Evolutionary conservation across 2,797 vertebrate species (phyloP), one percentile per base, ranked within the genome.

Genomic region (Halcyon badia): DNA sequence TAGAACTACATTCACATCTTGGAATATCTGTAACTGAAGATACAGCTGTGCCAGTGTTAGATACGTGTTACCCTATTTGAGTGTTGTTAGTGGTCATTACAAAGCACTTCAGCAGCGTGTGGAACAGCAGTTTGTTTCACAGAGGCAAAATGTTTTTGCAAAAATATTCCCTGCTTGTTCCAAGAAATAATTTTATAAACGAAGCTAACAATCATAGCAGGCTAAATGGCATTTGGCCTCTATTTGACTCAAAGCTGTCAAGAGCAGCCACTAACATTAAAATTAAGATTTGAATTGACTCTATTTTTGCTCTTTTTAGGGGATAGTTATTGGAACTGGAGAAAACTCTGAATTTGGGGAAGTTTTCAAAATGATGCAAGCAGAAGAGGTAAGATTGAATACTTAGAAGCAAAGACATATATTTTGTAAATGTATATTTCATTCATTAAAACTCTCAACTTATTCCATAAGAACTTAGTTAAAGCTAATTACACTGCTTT

Each of bases 291-390:
- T 52, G 6, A 75, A 57, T 66, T 82, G 14, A 4, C 18, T 90
- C 51, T 83, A 39, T 87, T 87, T 57, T 33, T 94, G 11, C 25
- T 51, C 20, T 44, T 35, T 95, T 60, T 96, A 99, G 99, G 99
- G 99, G n/a, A 99, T 99, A 93, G 99, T 99, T 97, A 99, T 99
- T 96, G 99, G 99, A 97, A 99, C 99, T 20, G 99, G 99, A 90
- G 99, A 99, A 98, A 99, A 99, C 97, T 82, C 96, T 61, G 96
- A 96, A 80, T 96, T 96, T 62, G 96, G 96, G 20, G 96, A 96
- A 49, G 94, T 96, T 93, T 95, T 96, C 83, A 96, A 95, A 77
- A 95, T 96, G 94, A 96, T 96, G 96, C 93, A 95, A 90, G 96
- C 99, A 70, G 99, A 99, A 93, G 99, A 99, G 98, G 99, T 99